Conservation (phyloP, 1,140 invertebrate genomes). For the Brachionus manjavacas region DNA sequence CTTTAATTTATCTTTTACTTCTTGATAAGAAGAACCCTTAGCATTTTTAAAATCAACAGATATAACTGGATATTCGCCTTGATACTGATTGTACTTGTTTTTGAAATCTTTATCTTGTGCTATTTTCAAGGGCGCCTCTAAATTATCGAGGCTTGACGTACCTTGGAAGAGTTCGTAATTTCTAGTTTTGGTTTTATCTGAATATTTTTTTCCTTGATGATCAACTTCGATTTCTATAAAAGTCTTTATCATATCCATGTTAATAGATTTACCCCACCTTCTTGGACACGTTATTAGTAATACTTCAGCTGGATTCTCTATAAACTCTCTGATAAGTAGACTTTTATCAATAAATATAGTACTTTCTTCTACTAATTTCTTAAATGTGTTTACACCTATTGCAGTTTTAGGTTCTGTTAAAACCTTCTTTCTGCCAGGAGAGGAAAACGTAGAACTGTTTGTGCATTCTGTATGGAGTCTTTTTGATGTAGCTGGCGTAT, state of each 20-base stretch:
- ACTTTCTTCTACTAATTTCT: neutral
- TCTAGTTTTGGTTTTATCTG: slow-evolving; percentile 26
- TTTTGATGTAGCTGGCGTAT: neutral
- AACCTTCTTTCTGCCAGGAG: neutral
- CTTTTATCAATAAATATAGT: neutral
- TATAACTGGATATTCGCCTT: slow-evolving; percentile 19
- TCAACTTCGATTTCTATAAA: slow-evolving; percentile 33
- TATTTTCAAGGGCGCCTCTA: neutral
- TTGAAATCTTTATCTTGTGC: slow-evolving; percentile 18
- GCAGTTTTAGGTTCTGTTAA: neutral
- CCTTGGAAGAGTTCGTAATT: neutral
- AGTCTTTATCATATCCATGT: slow-evolving; percentile 30
- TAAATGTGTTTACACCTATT: neutral
- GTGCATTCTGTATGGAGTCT: neutral
- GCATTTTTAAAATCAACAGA: slow-evolving; percentile 4
- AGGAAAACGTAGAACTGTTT: neutral
- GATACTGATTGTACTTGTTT: neutral
- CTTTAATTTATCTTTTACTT: neutral
- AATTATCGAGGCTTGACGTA: neutral
- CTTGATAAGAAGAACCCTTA: neutral
- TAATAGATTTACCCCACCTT: slow-evolving; percentile 12
- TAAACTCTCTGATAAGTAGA: neutral
- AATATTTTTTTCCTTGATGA: slow-evolving; percentile 13
- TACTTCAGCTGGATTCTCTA: neutral
- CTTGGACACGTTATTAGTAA: slow-evolving; percentile 24